phyloP scores from a whole-genome alignment of 2,888 invertebrate species.

The Apomyelois bistriatella region DNA sequence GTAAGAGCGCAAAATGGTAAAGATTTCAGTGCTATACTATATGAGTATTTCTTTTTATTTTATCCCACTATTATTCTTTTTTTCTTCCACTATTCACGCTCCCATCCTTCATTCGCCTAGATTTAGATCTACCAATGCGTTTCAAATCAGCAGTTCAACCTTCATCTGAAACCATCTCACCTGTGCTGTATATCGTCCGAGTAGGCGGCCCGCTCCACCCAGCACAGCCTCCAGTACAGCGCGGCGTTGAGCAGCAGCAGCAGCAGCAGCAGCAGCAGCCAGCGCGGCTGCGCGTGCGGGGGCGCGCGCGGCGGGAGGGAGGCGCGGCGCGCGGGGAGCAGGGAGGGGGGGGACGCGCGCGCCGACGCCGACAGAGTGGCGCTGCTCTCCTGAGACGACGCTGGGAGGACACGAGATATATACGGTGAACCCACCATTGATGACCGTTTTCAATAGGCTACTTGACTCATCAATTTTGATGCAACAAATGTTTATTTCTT shows the following conservation, averaged over 20 bases:
- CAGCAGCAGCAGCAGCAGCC: constrained; percentile 78
- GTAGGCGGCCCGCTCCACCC: constrained; percentile 70
- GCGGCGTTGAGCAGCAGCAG: constrained; percentile 82
- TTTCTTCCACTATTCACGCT: no score
- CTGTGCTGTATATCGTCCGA: constrained; percentile 44
- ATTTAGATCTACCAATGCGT: no score
- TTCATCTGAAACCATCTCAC: constrained; percentile 23
- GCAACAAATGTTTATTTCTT: no score
- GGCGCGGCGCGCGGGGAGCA: constrained; percentile 34
- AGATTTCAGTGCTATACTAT: no score
- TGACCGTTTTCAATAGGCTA: no score
- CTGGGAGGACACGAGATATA: constrained; percentile 18
- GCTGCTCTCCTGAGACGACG: constrained; percentile 24
- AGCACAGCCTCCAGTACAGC: constrained; percentile 91
- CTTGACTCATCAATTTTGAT: no score
- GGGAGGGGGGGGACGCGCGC: constrained; percentile 36
- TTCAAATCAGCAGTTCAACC: no score
- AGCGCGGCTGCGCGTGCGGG: constrained; percentile 56
- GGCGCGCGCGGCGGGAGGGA: constrained; percentile 12
- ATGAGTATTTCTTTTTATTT: no score
- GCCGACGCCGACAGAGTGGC: constrained; percentile 16
- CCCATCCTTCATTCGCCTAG: no score
- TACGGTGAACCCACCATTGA: no score
- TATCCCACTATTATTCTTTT: no score
- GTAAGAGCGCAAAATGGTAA: no score